Conservation (phyloP, 2,797 vertebrate genomes). For the Epinephelus coioides region DNA sequence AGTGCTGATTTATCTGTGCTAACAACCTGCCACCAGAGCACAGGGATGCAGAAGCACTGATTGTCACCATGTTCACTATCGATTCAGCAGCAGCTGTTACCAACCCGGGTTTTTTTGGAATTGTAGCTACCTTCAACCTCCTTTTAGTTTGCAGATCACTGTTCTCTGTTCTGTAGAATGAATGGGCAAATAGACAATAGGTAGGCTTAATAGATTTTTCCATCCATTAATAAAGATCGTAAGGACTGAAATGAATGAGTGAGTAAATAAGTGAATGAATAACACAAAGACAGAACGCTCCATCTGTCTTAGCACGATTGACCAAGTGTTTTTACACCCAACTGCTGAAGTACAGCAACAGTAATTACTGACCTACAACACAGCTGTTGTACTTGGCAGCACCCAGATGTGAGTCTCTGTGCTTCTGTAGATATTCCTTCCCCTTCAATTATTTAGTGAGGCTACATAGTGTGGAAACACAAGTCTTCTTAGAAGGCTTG, state of each 20-base stretch:
- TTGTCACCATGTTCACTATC: constrained; percentile 64
- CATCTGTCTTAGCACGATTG: neutral
- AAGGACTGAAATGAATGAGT: neutral
- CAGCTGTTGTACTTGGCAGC: constrained; percentile 13
- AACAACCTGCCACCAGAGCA: constrained; percentile 52
- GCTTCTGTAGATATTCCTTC: constrained; percentile 2
- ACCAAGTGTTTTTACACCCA: constrained; percentile 1
- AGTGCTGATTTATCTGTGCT: constrained; percentile 46
- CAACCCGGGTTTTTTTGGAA: constrained; percentile 58
- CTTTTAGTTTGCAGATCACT: constrained; percentile 67
- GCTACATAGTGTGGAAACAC: constrained; percentile 8
- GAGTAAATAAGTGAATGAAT: neutral
- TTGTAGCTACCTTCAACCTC: constrained; percentile 22
- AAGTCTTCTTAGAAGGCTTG: neutral
- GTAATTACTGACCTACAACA: constrained; percentile 29
- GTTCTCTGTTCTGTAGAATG: constrained; percentile 56
- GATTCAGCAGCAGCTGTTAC: constrained; percentile 69
- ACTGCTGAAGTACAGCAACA: constrained; percentile 9
- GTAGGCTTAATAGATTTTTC: constrained; percentile 28
- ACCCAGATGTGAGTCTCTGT: constrained; percentile 10
- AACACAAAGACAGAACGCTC: constrained; percentile 10
- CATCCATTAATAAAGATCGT: constrained; percentile 25
- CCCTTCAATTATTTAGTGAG: constrained; percentile 41
- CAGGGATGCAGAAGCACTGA: constrained; percentile 46
- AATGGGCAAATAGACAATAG: constrained; percentile 62